Base-by-base conservation (phyloP, 1,140 invertebrate species). In the Megalonaias nervosa region DNA sequence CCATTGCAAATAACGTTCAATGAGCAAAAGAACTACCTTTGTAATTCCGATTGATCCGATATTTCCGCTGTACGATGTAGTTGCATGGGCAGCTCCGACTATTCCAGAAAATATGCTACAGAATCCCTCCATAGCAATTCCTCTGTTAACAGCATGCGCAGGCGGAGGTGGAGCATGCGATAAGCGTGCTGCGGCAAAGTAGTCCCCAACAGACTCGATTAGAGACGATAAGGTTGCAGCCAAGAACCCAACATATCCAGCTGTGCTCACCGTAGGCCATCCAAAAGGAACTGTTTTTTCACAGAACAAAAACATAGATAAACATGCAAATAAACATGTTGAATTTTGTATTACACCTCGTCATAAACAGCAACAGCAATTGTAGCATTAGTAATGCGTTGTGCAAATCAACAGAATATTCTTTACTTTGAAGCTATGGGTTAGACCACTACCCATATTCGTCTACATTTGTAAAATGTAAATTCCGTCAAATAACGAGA, bases 141-240 rank as follows among this genome's bases (percentile, higher is more conserved):
- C 89, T 61, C 89, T 77, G 75, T 90, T 89, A 12, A 97, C 95
- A 1, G 96, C 96, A 87, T 96, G 95, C 12, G 95, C 89, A 0
- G 96, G 96, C 0, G 96, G 96, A 0, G 95, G 93, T 0, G 94
- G 94, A 1, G 95, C 96, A 21, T 82, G 81, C 72, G 95, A 94
- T 93, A 97, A 94, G 88, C 94, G 93, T 0, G 96, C 95, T 6
- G 95, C 95, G 6, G 96, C 96, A 62, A 95, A 95, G 90, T 97
- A 97, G 89, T 97, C 96, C 83, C 96, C 96, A 71, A 97, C 93
- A 1, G 95, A 96, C 90, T 97, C 96, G 13, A 97, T 94, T 0
- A 95, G 94, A 67, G 95, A 96, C 1, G 95, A 95, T 13, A 97
- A 86, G 9, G 97, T 95, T 0, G 95, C 96, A 13, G 95, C 95